A percentile compares a stretch with the other conserved stretches of the same genome.
phyloP scores from a whole-genome alignment of 2,888 invertebrate genomes.

The Heliconius erato region DNA sequence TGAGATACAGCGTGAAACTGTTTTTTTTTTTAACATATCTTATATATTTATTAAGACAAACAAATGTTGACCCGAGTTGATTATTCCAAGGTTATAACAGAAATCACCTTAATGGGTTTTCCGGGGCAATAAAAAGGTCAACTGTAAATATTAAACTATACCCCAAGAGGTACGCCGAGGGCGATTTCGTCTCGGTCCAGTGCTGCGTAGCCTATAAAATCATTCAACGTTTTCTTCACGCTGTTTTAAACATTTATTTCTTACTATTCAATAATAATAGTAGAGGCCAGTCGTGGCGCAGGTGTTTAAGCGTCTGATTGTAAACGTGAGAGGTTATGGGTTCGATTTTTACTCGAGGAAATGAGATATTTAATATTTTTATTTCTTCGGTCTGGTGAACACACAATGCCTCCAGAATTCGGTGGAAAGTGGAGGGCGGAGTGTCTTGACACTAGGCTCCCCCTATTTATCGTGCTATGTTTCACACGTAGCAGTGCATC shows the following conservation, averaged over 20 bases:
- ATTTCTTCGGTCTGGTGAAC: too few relatives aligned
- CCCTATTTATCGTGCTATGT: too few relatives aligned
- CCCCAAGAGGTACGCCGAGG: conserved; percentile 31
- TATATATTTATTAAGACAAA: neutral
- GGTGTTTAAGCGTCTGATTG: too few relatives aligned
- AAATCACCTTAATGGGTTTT: conserved; percentile 42
- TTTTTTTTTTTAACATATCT: neutral
- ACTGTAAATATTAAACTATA: conserved; percentile 47
- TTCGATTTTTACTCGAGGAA: too few relatives aligned
- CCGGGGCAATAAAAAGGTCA: conserved; percentile 41
- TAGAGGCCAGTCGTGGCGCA: neutral
- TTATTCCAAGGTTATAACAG: conserved; percentile 37
- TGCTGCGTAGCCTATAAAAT: conserved; percentile 42
- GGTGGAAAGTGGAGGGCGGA: too few relatives aligned
- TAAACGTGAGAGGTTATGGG: too few relatives aligned
- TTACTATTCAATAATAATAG: conserved; percentile 14
- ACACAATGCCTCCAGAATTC: too few relatives aligned
- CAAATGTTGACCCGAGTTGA: neutral
- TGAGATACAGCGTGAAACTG: too few relatives aligned
- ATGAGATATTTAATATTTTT: too few relatives aligned
- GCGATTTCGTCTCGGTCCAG: conserved; percentile 26
- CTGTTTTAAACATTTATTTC: conserved; percentile 27
- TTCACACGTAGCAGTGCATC: too few relatives aligned
- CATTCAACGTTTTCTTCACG: conserved; percentile 46
- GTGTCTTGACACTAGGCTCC: too few relatives aligned